A percentile compares a stretch with the other conserved stretches of the same genome.
phyloP scores from a whole-genome alignment of 2,797 vertebrate species.

The Orientallactaga sibirica region DNA sequence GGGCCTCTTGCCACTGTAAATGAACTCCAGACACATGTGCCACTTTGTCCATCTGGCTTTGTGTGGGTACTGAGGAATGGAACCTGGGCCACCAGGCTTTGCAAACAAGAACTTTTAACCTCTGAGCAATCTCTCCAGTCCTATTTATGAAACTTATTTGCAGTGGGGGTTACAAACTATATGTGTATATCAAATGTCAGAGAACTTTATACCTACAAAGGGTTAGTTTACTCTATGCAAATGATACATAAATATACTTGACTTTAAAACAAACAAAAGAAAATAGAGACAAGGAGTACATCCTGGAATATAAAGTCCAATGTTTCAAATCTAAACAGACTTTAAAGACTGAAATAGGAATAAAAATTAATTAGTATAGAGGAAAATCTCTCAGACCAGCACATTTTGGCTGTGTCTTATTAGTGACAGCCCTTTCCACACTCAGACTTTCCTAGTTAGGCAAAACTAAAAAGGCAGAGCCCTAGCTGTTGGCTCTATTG shows the following conservation, averaged over 20 bases:
- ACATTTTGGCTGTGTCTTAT: not conserved
- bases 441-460: not conserved
- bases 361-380: slow-evolving; percentile 13
- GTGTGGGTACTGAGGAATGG: no score
- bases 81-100: no score
- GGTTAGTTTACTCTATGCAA: not conserved
- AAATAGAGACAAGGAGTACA: not conserved
- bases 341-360: slow-evolving; percentile 26
- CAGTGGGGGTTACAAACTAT: not conserved
- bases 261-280: slow-evolving; percentile 45
- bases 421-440: not conserved
- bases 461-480: not conserved
- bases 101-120: no score
- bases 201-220: not conserved
- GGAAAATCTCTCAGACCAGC: not conserved
- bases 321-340: slow-evolving; percentile 17
- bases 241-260: not conserved
- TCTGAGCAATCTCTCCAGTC: no score
- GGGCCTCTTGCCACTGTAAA: no score
- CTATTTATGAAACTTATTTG: not conserved
- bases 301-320: slow-evolving; percentile 7
- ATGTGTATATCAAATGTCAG: not conserved
- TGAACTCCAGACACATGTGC: no score
- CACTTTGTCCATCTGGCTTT: no score
- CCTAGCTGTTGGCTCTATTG: not conserved